These are phyloP conservation scores for Mustela nigripes DNA, from an alignment of 2,113 vertebrate genomes.

Conservation along the genomic window DNA sequence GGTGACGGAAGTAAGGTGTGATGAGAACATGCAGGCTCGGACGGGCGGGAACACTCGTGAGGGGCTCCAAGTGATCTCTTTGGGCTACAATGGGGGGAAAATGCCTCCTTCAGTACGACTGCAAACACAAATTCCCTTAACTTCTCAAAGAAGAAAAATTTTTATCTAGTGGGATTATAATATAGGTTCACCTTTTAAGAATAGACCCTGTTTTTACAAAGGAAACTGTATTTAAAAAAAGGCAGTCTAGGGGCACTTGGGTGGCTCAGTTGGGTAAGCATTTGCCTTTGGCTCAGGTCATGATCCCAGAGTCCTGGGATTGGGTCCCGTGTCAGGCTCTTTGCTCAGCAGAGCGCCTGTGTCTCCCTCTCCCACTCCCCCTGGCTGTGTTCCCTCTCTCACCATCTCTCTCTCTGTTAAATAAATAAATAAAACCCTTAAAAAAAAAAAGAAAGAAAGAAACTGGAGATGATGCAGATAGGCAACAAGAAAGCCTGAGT, in stretches of 20 bases:
- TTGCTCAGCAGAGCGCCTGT: no score
- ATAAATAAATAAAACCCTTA: no score
- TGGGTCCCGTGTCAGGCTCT: no score
- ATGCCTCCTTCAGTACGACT: background rate
- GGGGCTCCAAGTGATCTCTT: slow-evolving; percentile 98
- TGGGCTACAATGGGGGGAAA: slow-evolving; percentile 89
- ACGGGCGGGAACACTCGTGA: slow-evolving; percentile 97
- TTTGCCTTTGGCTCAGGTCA: background rate
- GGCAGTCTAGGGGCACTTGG: background rate
- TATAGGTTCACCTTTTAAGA: background rate
- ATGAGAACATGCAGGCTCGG: slow-evolving; percentile 99
- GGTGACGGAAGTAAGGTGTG: slow-evolving; percentile 96
- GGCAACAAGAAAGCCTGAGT: background rate
- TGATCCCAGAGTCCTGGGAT: background rate
- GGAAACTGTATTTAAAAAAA: background rate
- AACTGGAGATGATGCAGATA: background rate
- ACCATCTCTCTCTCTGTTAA: no score
- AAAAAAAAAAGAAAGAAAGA: background rate
- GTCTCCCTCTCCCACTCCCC: background rate
- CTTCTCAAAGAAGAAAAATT: background rate
- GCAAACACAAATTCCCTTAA: background rate
- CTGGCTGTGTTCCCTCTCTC: background rate
- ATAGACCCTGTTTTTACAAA: background rate
- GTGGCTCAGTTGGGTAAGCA: background rate
- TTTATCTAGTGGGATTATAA: background rate